phyloP scores from a whole-genome alignment of 2,888 invertebrate genomes.

The Leucophenga maculata region DNA sequence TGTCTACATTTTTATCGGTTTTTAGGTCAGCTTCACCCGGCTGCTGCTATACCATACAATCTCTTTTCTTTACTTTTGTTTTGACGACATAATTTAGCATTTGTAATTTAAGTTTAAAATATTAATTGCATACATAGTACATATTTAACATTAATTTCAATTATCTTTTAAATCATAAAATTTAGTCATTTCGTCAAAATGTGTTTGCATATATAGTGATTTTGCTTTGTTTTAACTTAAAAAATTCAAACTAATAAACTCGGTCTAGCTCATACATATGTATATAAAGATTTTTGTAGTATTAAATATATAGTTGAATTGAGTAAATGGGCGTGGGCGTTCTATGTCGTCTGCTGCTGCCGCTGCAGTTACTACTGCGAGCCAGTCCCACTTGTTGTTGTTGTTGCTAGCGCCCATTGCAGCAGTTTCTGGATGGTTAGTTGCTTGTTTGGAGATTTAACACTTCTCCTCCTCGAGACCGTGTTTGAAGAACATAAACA shows the following conservation, averaged over 20 bases:
- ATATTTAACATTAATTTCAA: too few relatives aligned
- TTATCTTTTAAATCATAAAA: too few relatives aligned
- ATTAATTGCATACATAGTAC: too few relatives aligned
- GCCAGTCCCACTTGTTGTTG: background rate
- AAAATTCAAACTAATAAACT: slow-evolving; percentile 21
- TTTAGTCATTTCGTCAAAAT: too few relatives aligned
- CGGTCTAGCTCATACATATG: slow-evolving; percentile 17
- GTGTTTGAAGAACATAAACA: slow-evolving; percentile 96
- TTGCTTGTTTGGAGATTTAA: slow-evolving; percentile 72
- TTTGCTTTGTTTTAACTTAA: slow-evolving; percentile 12
- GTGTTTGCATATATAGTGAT: too few relatives aligned
- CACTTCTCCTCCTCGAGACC: slow-evolving; percentile 96
- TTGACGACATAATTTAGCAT: background rate
- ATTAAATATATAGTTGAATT: slow-evolving; percentile 6
- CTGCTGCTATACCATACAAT: background rate
- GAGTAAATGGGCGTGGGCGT: slow-evolving; percentile 22
- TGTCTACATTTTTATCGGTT: background rate
- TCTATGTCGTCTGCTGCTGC: background rate
- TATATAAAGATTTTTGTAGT: background rate
- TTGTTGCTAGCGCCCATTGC: background rate
- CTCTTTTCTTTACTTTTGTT: background rate
- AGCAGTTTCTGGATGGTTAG: slow-evolving; percentile 13
- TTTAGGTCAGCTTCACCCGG: background rate
- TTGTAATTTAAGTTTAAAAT: too few relatives aligned
- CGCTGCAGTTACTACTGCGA: too few relatives aligned